Evolutionary conservation across 2,888 invertebrate species (phyloP).

Genomic region (Tolmerus cingulatus): DNA sequence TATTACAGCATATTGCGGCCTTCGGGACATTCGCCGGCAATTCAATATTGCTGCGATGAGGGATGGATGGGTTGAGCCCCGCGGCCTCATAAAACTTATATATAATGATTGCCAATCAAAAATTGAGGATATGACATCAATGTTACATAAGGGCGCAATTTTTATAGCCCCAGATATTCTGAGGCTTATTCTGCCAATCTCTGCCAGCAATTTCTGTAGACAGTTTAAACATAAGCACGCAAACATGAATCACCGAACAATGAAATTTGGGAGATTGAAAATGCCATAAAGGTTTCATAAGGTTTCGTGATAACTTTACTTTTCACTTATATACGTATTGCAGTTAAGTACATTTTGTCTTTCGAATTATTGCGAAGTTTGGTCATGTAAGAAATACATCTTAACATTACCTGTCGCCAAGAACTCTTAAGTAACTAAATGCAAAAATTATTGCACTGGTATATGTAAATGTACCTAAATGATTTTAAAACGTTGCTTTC

Average conservation of each 20-base stretch:
- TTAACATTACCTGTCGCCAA: too few relatives aligned
- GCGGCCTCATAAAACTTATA: not conserved
- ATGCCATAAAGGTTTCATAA: not conserved
- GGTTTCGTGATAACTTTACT: not conserved
- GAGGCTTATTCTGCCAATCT: not conserved
- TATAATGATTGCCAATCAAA: not conserved
- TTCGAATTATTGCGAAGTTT: not conserved
- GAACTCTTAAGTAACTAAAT: too few relatives aligned
- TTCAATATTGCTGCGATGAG: not conserved
- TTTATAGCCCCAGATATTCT: not conserved
- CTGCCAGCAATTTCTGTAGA: not conserved
- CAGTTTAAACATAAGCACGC: not conserved
- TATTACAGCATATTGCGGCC: not conserved
- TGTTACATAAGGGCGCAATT: not conserved
- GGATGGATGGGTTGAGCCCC: not conserved
- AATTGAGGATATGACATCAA: not conserved
- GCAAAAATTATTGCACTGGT: too few relatives aligned
- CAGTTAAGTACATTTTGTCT: not conserved
- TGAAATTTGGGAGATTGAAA: not conserved
- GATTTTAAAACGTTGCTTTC: too few relatives aligned
- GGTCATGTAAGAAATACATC: not conserved
- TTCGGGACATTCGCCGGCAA: not conserved
- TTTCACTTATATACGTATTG: not conserved
- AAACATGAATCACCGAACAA: not conserved
- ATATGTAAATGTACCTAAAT: too few relatives aligned